Evolutionary conservation across 64 coral and sea anemone genomes (phyloP).

Genomic region (Montipora cactus): DNA sequence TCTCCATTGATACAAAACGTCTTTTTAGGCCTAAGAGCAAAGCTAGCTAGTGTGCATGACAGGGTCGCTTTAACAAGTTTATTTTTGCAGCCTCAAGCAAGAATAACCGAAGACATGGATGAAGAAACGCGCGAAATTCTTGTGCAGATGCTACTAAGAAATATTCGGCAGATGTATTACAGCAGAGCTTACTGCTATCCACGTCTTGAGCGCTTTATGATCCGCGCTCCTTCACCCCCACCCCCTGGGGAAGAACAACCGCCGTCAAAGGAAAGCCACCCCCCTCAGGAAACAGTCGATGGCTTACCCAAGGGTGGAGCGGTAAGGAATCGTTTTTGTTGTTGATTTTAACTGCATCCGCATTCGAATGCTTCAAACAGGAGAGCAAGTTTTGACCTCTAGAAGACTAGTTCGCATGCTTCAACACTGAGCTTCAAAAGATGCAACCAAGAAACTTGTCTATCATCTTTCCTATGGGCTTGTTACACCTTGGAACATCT

Average conservation of each 20-base stretch:
- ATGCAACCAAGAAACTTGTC: too few relatives aligned
- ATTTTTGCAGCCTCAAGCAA: constrained; percentile 19
- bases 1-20: too few relatives aligned
- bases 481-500: too few relatives aligned
- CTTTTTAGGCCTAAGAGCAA: too few relatives aligned
- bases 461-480: too few relatives aligned
- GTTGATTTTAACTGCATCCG: background rate
- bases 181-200: constrained; percentile 40
- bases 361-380: background rate
- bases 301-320: background rate
- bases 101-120: constrained; percentile 20
- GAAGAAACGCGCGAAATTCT: constrained; percentile 9
- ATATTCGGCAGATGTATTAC: constrained; percentile 50
- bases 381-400: too few relatives aligned
- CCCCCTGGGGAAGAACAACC: background rate
- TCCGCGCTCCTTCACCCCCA: background rate
- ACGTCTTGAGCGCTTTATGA: constrained; percentile 28
- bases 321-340: background rate
- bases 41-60: too few relatives aligned
- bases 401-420: too few relatives aligned
- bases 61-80: background rate
- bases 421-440: too few relatives aligned
- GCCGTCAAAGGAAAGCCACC: too few relatives aligned
- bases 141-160: background rate
- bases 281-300: background rate